A percentile compares a stretch with the other conserved stretches of the same genome.
Evolutionary conservation across 2,113 vertebrate species (phyloP).

Genomic region (Pachypanchax playfairii): DNA sequence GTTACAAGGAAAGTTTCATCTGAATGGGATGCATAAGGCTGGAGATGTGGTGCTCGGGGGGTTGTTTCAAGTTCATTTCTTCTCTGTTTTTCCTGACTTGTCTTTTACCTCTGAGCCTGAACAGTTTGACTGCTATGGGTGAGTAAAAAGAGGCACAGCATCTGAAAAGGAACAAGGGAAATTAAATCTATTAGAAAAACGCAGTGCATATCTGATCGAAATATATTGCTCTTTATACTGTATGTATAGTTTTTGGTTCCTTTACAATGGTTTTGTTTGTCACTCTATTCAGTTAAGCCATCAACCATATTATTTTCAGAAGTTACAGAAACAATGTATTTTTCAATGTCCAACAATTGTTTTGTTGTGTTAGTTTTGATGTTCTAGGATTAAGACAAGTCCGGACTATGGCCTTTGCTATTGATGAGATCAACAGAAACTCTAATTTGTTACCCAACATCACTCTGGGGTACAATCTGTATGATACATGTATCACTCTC

Average conservation of each 20-base stretch:
- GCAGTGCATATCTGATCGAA: not conserved
- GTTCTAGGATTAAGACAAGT: constrained; percentile 60
- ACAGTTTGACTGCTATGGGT: constrained; percentile 44
- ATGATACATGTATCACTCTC: constrained; percentile 67
- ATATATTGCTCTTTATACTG: not conserved
- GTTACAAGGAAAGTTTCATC: constrained; percentile 41
- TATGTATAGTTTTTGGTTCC: too few species aligned
- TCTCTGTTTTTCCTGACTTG: constrained; percentile 38
- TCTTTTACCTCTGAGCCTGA: constrained; percentile 45
- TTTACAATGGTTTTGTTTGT: too few species aligned
- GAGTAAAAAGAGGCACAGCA: constrained; percentile 6
- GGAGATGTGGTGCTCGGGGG: constrained; percentile 61
- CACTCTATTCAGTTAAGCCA: too few species aligned
- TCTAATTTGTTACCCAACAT: constrained; percentile 60
- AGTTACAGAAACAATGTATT: too few species aligned
- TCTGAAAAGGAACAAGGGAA: not conserved
- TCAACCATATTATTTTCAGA: too few species aligned
- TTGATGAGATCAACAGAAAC: constrained; percentile 71
- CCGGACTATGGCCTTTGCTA: constrained; percentile 70
- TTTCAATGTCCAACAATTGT: too few species aligned
- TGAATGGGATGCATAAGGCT: constrained; percentile 47
- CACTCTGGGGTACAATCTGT: constrained; percentile 67
- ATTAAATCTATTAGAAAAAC: not conserved
- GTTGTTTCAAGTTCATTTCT: constrained; percentile 41
- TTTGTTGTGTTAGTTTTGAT: constrained; percentile 44